Evolutionary conservation across 30 jellyfish, hydroid and myxozoan species (phyloP).

Genomic region (Haliclystus octoradiatus): DNA sequence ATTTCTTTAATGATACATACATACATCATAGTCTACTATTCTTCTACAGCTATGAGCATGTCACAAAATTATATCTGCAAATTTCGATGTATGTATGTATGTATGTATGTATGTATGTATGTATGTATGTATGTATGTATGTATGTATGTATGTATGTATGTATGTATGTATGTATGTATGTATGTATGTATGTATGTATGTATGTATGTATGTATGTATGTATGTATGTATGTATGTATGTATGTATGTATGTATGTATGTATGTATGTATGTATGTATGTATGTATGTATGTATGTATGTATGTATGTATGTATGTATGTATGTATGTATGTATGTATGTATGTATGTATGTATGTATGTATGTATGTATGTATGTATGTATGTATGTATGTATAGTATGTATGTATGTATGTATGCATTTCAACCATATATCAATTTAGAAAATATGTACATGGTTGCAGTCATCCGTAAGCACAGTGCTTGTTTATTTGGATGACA

Average conservation of each 20-base stretch:
- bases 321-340: slow-evolving; percentile 10
- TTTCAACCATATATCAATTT: too few species aligned
- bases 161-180: slow-evolving; percentile 5
- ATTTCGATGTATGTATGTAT: not conserved
- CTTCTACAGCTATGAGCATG: too few species aligned
- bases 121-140: slow-evolving; percentile 6
- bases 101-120: slow-evolving; percentile 5
- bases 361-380: slow-evolving; percentile 10
- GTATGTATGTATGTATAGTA: too few species aligned
- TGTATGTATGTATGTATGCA: too few species aligned
- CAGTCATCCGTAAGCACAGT: too few species aligned
- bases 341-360: slow-evolving; percentile 10
- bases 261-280: slow-evolving; percentile 10
- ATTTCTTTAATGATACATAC: too few species aligned
- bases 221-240: slow-evolving; percentile 10
- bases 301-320: slow-evolving; percentile 8
- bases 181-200: slow-evolving; percentile 10
- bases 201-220: slow-evolving; percentile 10
- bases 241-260: slow-evolving; percentile 10
- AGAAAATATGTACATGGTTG: too few species aligned
- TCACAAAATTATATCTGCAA: slow-evolving; percentile 1
- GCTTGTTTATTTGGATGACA: too few species aligned
- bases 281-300: slow-evolving; percentile 8
- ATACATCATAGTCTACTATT: too few species aligned
- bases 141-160: slow-evolving; percentile 4